Evolutionary conservation across 2,797 vertebrate species (phyloP).

Genomic region (Mustela erminea): DNA sequence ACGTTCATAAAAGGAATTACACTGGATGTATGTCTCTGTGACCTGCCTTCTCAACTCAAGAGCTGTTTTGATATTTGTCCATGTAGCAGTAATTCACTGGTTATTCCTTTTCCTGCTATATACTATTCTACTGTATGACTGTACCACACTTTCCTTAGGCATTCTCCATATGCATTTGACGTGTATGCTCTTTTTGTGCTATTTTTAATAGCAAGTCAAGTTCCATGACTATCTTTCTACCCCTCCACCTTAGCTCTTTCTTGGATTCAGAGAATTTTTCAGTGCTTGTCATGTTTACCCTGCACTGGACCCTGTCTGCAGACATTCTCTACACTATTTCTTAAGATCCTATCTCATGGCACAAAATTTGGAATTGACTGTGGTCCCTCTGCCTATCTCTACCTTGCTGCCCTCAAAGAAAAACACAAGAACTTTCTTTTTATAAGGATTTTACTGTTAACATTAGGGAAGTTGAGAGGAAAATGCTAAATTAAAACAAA

Average conservation of each 20-base stretch:
- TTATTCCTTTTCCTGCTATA: not conserved
- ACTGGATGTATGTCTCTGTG: not conserved
- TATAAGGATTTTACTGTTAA: not conserved
- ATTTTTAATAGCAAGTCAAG: not conserved
- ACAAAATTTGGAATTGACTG: not conserved
- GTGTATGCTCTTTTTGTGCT: not conserved
- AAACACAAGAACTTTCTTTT: not conserved
- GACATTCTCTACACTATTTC: too few species aligned
- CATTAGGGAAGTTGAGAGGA: not conserved
- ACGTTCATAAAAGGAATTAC: not conserved
- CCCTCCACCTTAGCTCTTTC: not conserved
- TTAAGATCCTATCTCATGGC: not conserved
- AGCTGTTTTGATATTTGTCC: not conserved
- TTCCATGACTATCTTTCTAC: not conserved
- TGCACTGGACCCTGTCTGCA: not conserved
- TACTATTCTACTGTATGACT: not conserved
- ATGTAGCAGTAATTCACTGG: not conserved
- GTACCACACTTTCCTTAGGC: not conserved
- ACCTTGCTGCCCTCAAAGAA: not conserved
- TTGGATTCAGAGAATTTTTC: not conserved
- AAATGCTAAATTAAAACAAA: not conserved
- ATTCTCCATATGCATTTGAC: not conserved
- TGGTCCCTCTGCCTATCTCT: not conserved
- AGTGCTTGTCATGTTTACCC: not conserved
- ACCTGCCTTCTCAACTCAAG: not conserved